Evolutionary conservation across 1,140 invertebrate genomes (phyloP), one percentile per base, ranked within the genome.

Genomic region (Brachionus asplanchnoidis): DNA sequence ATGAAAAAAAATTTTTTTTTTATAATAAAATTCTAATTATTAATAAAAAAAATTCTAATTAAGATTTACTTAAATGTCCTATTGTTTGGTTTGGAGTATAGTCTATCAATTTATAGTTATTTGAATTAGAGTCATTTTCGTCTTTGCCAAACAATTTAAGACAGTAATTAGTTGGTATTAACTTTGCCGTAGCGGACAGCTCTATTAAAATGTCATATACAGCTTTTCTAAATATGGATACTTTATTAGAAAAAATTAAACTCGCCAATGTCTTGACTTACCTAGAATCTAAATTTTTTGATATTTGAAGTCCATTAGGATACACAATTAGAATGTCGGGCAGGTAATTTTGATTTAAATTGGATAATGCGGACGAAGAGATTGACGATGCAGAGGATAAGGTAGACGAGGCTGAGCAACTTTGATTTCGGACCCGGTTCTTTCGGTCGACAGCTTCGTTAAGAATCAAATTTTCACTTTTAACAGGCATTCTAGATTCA

Each of bases 51-150:
- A 80, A 60, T 80, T 53, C 7, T 40, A 32, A 26, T 78, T 46
- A 40, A 56, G 56, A 65, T 50, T 32, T 82, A 82, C 79, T 82
- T 65, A 82, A 68, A 44, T 65, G 50, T 26, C 79, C 79, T 3
- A 82, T 82, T 68, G 79, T 82, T 82, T 82, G 79, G 32, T 82
- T 82, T 68, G 79, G 79, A 65, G 53, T 82, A 65, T 82, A 82
- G 23, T 82, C 79, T 82, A 82, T 82, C 23, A 26, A 44, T 82
- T 68, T 60, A 40, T 65, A 68, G 32, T 65, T 65, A 14, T 82
- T 46, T 44, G 11, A 17, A 6, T 36, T 36, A 70, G 28, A 14
- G 36, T 82, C 26, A 11, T 20, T 82, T 40, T 68, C 79, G 65
- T 60, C 53, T 68, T 82, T 68, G 9, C 40, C 36, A 46, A 82